phyloP scores from a whole-genome alignment of 2,113 vertebrate species.

The Hyperoodon ampullatus region DNA sequence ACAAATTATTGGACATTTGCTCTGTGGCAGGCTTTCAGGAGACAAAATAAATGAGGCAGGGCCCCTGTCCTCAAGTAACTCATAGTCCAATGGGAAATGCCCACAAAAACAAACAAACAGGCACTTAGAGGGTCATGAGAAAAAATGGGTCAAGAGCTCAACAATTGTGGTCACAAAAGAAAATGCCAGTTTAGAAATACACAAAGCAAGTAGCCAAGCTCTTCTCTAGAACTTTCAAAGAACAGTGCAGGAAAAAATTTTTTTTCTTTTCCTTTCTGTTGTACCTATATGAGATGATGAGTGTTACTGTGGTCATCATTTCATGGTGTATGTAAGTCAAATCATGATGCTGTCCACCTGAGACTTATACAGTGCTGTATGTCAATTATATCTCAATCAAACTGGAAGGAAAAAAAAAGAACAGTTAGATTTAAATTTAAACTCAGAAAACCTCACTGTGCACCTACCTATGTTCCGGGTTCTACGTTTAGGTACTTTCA shows the following conservation, averaged over 20 bases:
- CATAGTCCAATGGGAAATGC: background rate
- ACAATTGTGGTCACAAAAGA: background rate
- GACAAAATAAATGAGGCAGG: background rate
- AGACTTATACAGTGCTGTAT: background rate
- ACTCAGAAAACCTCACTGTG: background rate
- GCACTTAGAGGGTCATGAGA: background rate
- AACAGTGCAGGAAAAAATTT: background rate
- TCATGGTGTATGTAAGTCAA: background rate
- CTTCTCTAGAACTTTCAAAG: background rate
- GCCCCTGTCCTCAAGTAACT: background rate
- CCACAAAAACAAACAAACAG: background rate
- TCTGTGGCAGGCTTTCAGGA: background rate
- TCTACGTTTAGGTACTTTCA: background rate
- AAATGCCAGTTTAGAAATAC: background rate
- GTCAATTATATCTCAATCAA: background rate
- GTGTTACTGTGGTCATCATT: background rate
- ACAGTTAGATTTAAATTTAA: background rate
- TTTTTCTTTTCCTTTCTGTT: background rate
- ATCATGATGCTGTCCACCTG: too few species aligned
- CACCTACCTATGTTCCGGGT: background rate
- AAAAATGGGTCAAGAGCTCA: too few species aligned
- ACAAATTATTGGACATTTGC: background rate
- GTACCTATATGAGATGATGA: background rate
- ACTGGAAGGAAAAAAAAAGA: background rate
- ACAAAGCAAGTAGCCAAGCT: background rate